Base-by-base conservation (phyloP, 2,797 vertebrate genomes). In the Thalassophryne amazonica region DNA sequence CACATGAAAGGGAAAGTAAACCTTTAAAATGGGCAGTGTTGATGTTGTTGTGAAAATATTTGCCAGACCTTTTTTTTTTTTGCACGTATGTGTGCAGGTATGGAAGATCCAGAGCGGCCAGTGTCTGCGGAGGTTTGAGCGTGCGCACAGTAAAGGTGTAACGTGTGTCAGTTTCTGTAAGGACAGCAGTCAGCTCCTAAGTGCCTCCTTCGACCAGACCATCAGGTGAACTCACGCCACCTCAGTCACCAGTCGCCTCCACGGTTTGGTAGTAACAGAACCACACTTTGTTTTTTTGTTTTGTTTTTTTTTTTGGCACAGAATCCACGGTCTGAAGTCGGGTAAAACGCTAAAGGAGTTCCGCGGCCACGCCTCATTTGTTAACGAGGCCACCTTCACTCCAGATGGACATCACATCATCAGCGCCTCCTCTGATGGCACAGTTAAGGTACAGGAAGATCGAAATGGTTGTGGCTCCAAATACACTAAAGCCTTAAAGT, bases 51-150 rank as follows among this genome's bases (percentile, higher is more conserved):
- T 24, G n/a, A n/a, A n/a, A n/a, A n/a, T n/a, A n/a, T n/a, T n/a
- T n/a, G n/a, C n/a, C n/a, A n/a, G n/a, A n/a, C n/a, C n/a, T n/a
- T n/a, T n/a, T n/a, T n/a, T n/a, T n/a, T n/a, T n/a, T n/a, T n/a
- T 56, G 1, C 41, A 1, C 75, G 19, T 28, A 27, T 40, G 10
- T 15, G 4, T 75, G n/a, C 18, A 99, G 97, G 95, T 99, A 1
- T 99, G 97, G 97, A 99, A 98, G 83, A 98, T 99, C 78, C 95
- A 98, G 86, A 99, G 96, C 0, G 97, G 97, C 19, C 97, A 98
- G 69, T 99, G 97, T 78, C 82, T 99, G 80, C 86, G 96, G 58
- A 88, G 97, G 60, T 98, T 96, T 39, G 97, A 98, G 69, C 93
- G 96, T 0, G 97, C 94, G 3, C 97, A 98, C 86, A 99, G 96